Conservation (phyloP, 2,797 vertebrate species). For the Acipenser ruthenus region DNA sequence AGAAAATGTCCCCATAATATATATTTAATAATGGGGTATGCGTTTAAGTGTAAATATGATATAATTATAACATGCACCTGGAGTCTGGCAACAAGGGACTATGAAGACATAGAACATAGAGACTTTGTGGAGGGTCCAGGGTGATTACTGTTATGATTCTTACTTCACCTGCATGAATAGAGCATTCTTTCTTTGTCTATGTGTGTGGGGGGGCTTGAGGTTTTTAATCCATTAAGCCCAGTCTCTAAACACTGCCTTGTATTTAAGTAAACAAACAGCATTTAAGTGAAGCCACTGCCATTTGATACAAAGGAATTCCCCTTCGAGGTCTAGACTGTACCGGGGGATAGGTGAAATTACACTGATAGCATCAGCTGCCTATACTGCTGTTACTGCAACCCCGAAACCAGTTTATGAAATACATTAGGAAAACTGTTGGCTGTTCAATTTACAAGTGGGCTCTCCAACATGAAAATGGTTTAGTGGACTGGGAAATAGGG, state of each 20-base stretch:
- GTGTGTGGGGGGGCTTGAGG: neutral
- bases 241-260: conserved; percentile 43
- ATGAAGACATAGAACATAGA: neutral
- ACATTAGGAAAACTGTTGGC: conserved; percentile 21
- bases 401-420: conserved; percentile 23
- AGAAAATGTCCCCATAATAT: too few relatives aligned
- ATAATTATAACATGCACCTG: too few relatives aligned
- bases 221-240: conserved; percentile 54
- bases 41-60: too few relatives aligned
- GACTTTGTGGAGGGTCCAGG: conserved; percentile 23
- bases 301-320: conserved; percentile 59
- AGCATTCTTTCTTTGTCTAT: conserved; percentile 26
- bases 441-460: conserved; percentile 30
- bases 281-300: conserved; percentile 53
- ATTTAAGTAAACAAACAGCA: conserved; percentile 69
- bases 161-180: conserved; percentile 42
- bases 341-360: conserved; percentile 70
- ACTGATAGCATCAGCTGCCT: conserved; percentile 60
- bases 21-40: too few relatives aligned
- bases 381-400: conserved; percentile 45
- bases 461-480: too few relatives aligned
- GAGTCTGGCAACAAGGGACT: too few relatives aligned
- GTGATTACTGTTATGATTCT: conserved; percentile 26
- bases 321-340: conserved; percentile 45
- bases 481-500: too few relatives aligned